Evolutionary conservation across 1,140 invertebrate genomes (phyloP).

Genomic region (Melanaphis sacchari): DNA sequence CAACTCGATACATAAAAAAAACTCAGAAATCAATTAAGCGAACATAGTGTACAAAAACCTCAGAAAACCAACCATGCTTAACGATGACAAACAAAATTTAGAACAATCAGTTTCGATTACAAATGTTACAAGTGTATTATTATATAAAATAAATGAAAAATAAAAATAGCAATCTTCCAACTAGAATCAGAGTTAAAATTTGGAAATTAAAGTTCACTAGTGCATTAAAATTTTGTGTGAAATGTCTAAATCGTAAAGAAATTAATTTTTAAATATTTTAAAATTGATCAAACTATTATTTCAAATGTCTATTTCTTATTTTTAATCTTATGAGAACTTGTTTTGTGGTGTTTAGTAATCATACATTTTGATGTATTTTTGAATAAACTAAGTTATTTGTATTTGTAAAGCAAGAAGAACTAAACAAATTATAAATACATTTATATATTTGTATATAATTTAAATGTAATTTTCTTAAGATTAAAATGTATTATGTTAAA

Average conservation of each 20-base stretch:
- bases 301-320: neutral
- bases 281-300: neutral
- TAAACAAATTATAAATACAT: neutral
- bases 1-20: no score
- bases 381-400: neutral
- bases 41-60: neutral
- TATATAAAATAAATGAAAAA: neutral
- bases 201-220: no score
- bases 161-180: neutral
- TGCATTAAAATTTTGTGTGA: neutral
- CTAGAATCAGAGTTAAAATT: neutral
- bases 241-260: neutral
- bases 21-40: no score
- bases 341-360: neutral
- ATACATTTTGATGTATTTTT: neutral
- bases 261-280: neutral
- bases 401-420: neutral
- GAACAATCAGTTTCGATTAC: neutral
- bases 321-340: neutral
- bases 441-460: neutral
- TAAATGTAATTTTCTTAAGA: no score
- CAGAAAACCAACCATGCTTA: neutral
- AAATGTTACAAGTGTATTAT: neutral
- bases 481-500: neutral
- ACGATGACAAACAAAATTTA: neutral